phyloP scores from a whole-genome alignment of 2,797 vertebrate genomes.

The Falco columbarius region DNA sequence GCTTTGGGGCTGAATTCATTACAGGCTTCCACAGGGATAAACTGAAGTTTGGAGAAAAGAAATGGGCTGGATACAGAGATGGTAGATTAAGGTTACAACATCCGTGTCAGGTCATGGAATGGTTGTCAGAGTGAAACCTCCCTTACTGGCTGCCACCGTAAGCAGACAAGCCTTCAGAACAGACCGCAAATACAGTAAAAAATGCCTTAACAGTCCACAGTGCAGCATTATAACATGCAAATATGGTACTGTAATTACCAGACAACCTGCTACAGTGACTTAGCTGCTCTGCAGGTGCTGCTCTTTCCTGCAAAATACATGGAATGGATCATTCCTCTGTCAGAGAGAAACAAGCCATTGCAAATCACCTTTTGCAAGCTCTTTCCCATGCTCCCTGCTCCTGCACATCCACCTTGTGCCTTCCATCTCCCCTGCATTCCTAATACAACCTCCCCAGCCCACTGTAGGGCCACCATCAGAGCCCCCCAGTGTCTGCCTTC shows the following conservation, averaged over 20 bases:
- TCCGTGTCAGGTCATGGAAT: background rate
- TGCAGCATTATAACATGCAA: background rate
- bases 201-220: background rate
- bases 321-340: rapidly evolving
- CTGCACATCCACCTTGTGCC: background rate
- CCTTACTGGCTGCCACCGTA: background rate
- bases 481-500: background rate
- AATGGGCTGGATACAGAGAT: background rate
- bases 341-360: background rate
- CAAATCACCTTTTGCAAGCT: background rate
- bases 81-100: background rate
- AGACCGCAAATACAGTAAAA: background rate
- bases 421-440: background rate
- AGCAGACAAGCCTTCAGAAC: background rate
- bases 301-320: rapidly evolving
- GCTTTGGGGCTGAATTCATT: background rate
- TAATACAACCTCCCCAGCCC: background rate
- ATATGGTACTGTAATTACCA: background rate
- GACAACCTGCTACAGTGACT: background rate
- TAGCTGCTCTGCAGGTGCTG: background rate
- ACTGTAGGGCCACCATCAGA: background rate
- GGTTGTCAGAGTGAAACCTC: background rate
- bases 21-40: background rate
- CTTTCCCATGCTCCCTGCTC: background rate
- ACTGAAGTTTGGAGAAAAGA: background rate